Evolutionary conservation across 2,888 invertebrate species (phyloP), one percentile per base, ranked within the genome.

Genomic region (Slavum lentiscoides): DNA sequence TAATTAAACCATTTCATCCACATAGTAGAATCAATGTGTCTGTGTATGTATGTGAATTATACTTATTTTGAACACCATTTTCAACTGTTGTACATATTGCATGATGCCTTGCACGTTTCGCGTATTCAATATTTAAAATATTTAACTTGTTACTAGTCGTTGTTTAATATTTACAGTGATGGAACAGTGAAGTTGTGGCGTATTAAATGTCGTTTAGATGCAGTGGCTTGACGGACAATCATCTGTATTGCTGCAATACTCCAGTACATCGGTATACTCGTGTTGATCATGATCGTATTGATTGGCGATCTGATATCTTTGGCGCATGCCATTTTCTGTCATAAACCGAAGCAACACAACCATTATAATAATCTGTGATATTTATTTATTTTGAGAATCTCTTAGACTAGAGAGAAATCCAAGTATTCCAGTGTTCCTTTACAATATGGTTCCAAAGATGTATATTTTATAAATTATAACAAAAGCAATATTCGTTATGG

Each of bases 141-240:
- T 53, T 61, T 64, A 64, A 64, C 21, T 72, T 70, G 17, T 77
- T 69, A 69, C 67, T 59, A 75, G 75, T 30, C 39, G 6, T 69
- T 69, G 17, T 70, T 70, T 80, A 70, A 70, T 80, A 61, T 70
- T 82, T 82, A 62, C 82, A 82, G 82, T 70, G 82, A 82, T 75
- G 75, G 75, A 66, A 66, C 82, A 73, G 82, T 82, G 82, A 74
- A 75, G 64, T 62, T 82, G 61, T 82, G 82, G 82, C 82, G 82
- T 64, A 62, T 82, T 39, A 82, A 82, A 43, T 70, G 55, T 69
- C 82, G 75, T 49, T 74, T 82, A 69, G 82, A 82, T 2, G n/a
- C 21, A 9, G 75, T 82, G 75, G 70, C 75, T 70, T 82, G 75
- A 82, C 82, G 75, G 75, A 82, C 59, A 68, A 75, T 70, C n/a